phyloP scores from a whole-genome alignment of 92 coral and sea anemone genomes.

The Anthopleura xanthogrammica region DNA sequence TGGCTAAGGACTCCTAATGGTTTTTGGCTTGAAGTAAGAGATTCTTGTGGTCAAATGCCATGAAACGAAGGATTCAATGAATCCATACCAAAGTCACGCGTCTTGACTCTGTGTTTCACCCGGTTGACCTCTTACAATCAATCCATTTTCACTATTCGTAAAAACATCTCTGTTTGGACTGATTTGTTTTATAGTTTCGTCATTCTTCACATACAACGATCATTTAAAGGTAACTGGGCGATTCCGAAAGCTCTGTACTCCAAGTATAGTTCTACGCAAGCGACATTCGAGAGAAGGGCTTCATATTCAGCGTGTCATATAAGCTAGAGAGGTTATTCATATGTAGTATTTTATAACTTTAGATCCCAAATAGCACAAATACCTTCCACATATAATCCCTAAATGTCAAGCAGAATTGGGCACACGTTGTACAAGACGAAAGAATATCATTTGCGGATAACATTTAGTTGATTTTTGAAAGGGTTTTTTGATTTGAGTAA shows the following conservation, averaged over 20 bases:
- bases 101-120: background rate
- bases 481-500: background rate
- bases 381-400: constrained; percentile 16
- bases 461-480: background rate
- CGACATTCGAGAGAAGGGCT: background rate
- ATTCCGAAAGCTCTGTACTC: background rate
- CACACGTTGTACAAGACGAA: background rate
- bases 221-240: background rate
- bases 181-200: background rate
- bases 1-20: background rate
- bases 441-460: background rate
- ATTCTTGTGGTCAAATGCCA: constrained; percentile 7
- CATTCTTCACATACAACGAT: background rate
- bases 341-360: constrained; percentile 3
- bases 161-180: background rate
- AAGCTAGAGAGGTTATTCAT: background rate
- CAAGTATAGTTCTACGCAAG: background rate
- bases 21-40: background rate
- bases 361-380: constrained; percentile 28
- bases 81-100: constrained; percentile 4
- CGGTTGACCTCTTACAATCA: constrained; percentile 6
- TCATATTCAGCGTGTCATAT: background rate
- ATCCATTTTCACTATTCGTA: constrained; percentile 1
- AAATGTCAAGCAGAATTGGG: constrained; percentile 5
- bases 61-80: constrained; percentile 1